Evolutionary conservation across 1,140 invertebrate species (phyloP), one percentile per base, ranked within the genome.

Genomic region (Batillaria attramentaria): DNA sequence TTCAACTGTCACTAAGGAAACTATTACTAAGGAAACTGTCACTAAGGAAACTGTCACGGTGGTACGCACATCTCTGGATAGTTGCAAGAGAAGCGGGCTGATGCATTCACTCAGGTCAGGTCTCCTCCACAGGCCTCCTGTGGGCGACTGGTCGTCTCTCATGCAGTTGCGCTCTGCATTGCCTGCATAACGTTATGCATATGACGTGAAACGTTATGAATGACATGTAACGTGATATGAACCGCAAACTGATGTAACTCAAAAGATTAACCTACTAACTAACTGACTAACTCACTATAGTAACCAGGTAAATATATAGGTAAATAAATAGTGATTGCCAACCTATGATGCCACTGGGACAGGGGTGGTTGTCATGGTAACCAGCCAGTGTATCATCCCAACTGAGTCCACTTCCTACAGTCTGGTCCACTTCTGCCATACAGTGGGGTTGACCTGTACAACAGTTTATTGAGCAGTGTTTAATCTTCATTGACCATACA

Each of bases 51-150:
- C n/a, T 74, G n/a, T 28, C 20, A 57, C 62, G n/a, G n/a, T 28
- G n/a, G 46, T 20, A 50, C 77, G 18, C 35, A 79, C 77, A 33
- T 72, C 24, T 20, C 35, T 50, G 13, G 65, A 24, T 10, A 80
- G 42, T 20, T 37, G 31, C 3, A 79, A 18, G 65, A 82, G 28
- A 4, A 65, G 69, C n/a, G 78, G 75, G 74, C 81, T 82, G 54
- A 85, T 79, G 72, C 84, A 85, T 24, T 62, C 31, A 10, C 69
- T 77, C 4, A 84, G 79, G 69, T 85, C 80, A 31, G 84, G 84
- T 33, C 81, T 72, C n/a, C 57, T 69, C 84, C 84, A 85, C 3
- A 50, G 43, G n/a, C 77, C 81, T 8, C 69, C 42, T 2, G 72
- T 79, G 24, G 73, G 57, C 1, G 81, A 79, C n/a, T n/a, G 31